Conservation (phyloP, 2,888 invertebrate genomes). For the Allacma fusca region DNA sequence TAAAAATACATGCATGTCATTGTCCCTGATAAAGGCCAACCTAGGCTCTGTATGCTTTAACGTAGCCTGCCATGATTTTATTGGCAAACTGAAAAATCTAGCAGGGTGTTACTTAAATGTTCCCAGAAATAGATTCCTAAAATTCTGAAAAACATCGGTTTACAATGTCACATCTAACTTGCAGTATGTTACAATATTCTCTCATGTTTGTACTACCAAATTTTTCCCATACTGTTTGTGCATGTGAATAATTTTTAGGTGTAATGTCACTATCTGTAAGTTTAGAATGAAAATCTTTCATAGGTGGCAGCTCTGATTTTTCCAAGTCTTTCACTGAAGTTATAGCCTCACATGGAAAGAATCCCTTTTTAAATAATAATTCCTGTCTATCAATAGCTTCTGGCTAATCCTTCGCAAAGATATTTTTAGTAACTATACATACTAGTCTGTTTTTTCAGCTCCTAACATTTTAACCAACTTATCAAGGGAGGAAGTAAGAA, state of each 20-base stretch:
- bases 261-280: no score
- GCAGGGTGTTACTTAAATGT: not conserved
- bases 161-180: not conserved
- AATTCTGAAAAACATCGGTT: not conserved
- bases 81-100: not conserved
- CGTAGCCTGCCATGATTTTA: not conserved
- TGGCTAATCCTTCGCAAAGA: no score
- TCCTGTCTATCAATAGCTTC: no score
- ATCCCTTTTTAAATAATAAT: no score
- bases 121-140: not conserved
- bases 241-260: no score
- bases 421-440: no score
- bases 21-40: not conserved
- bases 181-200: slow-evolving; percentile 11
- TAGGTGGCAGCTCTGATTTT: no score
- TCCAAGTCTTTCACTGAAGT: no score
- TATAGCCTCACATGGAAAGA: no score
- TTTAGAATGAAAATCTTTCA: no score
- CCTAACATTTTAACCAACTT: not conserved
- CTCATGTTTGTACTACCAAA: no score
- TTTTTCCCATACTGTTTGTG: no score
- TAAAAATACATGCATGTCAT: not conserved
- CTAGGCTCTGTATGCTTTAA: not conserved
- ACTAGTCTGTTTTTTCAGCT: not conserved
- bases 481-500: slow-evolving; percentile 1